phyloP scores from a whole-genome alignment of 2,113 vertebrate genomes.

The Gasterosteus nipponicus region DNA sequence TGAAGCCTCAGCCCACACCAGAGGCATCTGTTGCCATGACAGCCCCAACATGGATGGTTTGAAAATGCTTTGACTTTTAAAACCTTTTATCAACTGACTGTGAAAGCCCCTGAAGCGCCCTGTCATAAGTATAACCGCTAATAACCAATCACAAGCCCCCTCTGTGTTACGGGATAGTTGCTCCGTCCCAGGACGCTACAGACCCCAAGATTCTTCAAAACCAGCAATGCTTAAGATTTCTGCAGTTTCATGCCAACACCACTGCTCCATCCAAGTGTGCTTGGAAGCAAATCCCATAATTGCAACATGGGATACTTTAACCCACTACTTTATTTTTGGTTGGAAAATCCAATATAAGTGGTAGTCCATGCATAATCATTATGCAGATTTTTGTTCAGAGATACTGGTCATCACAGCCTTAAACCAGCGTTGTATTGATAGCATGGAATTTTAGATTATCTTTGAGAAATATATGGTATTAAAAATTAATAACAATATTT shows the following conservation, averaged over 20 bases:
- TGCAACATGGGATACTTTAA: constrained; percentile 6
- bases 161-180: constrained; percentile 20
- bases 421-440: not conserved
- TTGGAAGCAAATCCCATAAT: constrained; percentile 38
- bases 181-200: constrained; percentile 1
- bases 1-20: constrained; percentile 24
- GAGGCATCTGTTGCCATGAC: constrained; percentile 15
- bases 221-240: constrained; percentile 20
- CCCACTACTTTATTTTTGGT: constrained; percentile 34
- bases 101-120: constrained; percentile 15
- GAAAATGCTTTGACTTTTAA: constrained; percentile 29
- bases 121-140: constrained; percentile 23
- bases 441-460: not conserved
- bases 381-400: not conserved
- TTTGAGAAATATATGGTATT: not conserved
- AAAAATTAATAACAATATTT: not conserved
- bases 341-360: constrained; percentile 39
- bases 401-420: not conserved
- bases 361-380: constrained; percentile 1
- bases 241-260: constrained; percentile 27
- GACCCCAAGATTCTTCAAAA: constrained; percentile 12
- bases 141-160: constrained; percentile 31
- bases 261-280: constrained; percentile 5
- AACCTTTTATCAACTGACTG: constrained; percentile 8
- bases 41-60: constrained; percentile 14